A percentile compares a stretch with the other conserved stretches of the same genome.
phyloP scores from a whole-genome alignment of 1,140 invertebrate genomes.

The Calliopsis andreniformis region DNA sequence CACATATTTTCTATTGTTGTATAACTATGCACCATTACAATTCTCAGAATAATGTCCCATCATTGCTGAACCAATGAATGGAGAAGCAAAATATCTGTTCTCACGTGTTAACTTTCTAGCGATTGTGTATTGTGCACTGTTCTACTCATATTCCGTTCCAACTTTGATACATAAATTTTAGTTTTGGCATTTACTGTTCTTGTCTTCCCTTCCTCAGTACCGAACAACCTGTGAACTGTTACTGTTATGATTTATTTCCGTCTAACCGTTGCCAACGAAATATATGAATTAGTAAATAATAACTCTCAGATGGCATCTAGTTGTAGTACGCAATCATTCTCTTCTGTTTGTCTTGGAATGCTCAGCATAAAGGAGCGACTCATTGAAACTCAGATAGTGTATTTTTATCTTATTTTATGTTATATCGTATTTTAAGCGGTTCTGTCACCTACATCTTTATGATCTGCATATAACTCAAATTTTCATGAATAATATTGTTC shows the following conservation, averaged over 20 bases:
- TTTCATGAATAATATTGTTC: background rate
- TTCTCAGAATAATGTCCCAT: background rate
- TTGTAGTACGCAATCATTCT: background rate
- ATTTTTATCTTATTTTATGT: too few relatives aligned
- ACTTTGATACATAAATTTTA: constrained; percentile 14
- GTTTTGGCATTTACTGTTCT: background rate
- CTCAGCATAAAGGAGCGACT: too few relatives aligned
- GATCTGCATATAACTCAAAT: background rate
- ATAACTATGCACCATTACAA: too few relatives aligned
- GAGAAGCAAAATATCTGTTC: too few relatives aligned
- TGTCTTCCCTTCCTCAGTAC: background rate
- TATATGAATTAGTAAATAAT: constrained; percentile 4
- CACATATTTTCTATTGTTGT: too few relatives aligned
- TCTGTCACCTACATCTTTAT: too few relatives aligned
- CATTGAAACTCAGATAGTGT: too few relatives aligned
- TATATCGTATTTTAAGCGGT: background rate
- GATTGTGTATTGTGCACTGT: background rate
- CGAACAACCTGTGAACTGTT: constrained; percentile 13
- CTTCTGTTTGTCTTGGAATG: background rate
- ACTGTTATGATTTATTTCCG: constrained; percentile 12
- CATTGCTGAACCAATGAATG: background rate
- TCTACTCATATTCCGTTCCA: background rate
- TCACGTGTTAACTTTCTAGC: background rate
- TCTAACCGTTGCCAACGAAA: constrained; percentile 22
- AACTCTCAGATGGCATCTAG: background rate